Percentiles rank a stretch among this genome's conserved stretches.
phyloP scores from a whole-genome alignment of 2,113 vertebrate genomes.

The Hyperoodon ampullatus region DNA sequence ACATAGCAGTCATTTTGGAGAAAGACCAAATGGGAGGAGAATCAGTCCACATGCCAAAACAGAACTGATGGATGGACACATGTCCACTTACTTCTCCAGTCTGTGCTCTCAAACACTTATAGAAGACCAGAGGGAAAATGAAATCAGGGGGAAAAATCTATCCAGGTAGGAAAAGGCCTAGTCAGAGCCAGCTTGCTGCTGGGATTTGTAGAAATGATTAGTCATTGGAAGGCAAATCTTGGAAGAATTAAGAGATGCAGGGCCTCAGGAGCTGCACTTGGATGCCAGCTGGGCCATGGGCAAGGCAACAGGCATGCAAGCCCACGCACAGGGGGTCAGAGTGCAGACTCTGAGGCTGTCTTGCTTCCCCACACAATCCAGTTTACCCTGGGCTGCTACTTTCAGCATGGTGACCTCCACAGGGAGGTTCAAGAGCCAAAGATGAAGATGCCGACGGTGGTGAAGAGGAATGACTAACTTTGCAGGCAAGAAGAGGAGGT shows the following conservation, averaged over 20 bases:
- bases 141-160: not conserved
- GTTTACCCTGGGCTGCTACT: not conserved
- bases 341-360: not conserved
- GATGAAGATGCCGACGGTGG: not conserved
- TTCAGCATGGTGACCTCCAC: not conserved
- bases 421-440: not conserved
- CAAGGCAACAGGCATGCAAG: not conserved
- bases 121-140: not conserved
- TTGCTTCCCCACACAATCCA: not conserved
- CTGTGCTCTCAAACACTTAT: not conserved
- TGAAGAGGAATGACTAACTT: not conserved
- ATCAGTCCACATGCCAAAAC: not conserved
- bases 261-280: not conserved
- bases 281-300: not conserved
- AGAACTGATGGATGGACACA: not conserved
- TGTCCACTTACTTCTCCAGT: not conserved
- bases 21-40: not conserved
- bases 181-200: not conserved
- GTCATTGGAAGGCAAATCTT: not conserved
- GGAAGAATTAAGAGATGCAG: not conserved
- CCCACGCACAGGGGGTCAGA: not conserved
- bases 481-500: not conserved
- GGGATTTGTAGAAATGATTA: not conserved
- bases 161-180: not conserved
- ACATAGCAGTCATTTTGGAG: not conserved